Base-by-base conservation (phyloP, 2,797 vertebrate species). In the Sebastes ruberrimus region DNA sequence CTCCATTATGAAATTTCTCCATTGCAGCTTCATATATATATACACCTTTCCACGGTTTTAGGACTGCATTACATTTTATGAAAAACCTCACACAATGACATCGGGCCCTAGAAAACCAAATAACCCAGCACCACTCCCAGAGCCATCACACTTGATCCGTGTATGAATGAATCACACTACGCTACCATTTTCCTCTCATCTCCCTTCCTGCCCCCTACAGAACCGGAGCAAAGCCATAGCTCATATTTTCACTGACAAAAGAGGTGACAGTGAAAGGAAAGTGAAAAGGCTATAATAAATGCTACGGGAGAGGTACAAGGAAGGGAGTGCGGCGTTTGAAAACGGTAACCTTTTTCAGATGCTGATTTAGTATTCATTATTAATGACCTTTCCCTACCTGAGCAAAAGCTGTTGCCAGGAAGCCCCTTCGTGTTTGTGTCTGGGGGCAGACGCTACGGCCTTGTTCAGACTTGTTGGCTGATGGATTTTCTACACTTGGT, bases 331-430 rank as follows among this genome's bases (percentile, higher is more conserved):
- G 23, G 81, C 55, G 72, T 92, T 89, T 85, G 86, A 90, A 91
- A 93, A 91, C 35, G 67, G 87, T 92, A 94, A 94, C 92, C 91
- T 94, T 94, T 94, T 92, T 94, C 91, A 81, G 87, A 92, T 91
- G 87, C 91, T 92, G 90, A 93, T 94, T 93, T 92, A 88, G 88
- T 94, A 92, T 93, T 93, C 92, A 93, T 94, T 93, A 94, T 94
- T 93, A 93, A 92, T 91, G 93, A 93, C 94, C 94, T 94, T 95
- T 94, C 82, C 82, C 78, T 92, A 92, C 92, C 89, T 93, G 90
- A 89, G 87, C 89, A 91, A 90, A 49, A 90, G 92, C 90, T 84
- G 88, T 90, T 91, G 88, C 87, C 89, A 89, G 88, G 90, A 92
- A 92, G 88, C 82, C 81, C 85, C 85, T 88, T 78, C 23, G 79